Percentiles rank a stretch among this genome's conserved stretches.
Conservation (phyloP, 1,140 invertebrate genomes). For the Acromyrmex heyeri region DNA sequence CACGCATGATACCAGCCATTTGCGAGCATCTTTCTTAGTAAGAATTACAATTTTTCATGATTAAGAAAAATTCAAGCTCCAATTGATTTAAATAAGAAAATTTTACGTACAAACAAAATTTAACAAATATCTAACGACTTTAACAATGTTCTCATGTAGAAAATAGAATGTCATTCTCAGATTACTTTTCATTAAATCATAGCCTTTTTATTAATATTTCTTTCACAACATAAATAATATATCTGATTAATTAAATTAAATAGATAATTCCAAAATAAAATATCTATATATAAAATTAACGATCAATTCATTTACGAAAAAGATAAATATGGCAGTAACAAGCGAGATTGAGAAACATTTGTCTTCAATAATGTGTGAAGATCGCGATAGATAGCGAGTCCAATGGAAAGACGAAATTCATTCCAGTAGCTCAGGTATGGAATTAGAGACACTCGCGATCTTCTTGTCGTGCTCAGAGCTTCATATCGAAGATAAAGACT, state of each 20-base stretch:
- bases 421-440: conserved; percentile 17
- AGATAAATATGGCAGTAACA: conserved; percentile 9
- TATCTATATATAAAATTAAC: not conserved
- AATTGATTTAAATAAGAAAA: not conserved
- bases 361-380: conserved; percentile 24
- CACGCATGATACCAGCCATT: conserved; percentile 10
- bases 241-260: not conserved
- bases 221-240: not conserved
- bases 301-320: not conserved
- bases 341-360: conserved; percentile 50
- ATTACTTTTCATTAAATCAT: not conserved
- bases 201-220: conserved; percentile 17
- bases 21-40: not conserved
- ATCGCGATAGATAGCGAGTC: conserved; percentile 25
- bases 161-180: not conserved
- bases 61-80: not conserved
- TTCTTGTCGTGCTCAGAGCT: conserved; percentile 66
- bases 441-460: conserved; percentile 29
- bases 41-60: not conserved
- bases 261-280: not conserved
- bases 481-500: conserved; percentile 77
- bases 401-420: conserved; percentile 46
- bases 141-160: not conserved
- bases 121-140: not conserved
- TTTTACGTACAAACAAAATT: not conserved